Conservation (phyloP, 2,888 invertebrate species). For the Galerucella pusilla region DNA sequence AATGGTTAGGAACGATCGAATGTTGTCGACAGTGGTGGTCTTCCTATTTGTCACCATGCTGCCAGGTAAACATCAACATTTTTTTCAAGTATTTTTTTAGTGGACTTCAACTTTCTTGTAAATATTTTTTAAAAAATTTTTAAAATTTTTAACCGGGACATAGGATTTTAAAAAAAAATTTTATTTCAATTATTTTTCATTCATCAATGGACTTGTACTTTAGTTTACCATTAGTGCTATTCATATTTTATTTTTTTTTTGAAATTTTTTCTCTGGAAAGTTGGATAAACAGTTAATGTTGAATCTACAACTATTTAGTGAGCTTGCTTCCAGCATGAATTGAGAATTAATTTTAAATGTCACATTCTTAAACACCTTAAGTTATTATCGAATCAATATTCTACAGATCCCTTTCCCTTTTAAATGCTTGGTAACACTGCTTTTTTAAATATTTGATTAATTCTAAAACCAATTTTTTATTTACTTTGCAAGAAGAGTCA, state of each 20-base stretch:
- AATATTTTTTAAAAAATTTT: not conserved
- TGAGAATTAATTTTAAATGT: no score
- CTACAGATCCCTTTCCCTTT: not conserved
- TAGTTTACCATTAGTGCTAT: no score
- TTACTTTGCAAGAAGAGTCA: not conserved
- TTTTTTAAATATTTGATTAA: not conserved
- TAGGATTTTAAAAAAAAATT: conserved; percentile 1
- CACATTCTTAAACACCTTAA: not conserved
- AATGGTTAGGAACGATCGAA: conserved; percentile 61
- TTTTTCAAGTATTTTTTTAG: no score
- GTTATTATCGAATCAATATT: not conserved
- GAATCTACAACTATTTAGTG: no score
- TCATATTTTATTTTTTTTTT: no score
- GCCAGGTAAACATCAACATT: conserved; percentile 59
- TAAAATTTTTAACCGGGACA: not conserved
- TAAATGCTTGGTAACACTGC: not conserved
- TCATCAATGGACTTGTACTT: no score
- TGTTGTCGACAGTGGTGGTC: conserved; percentile 62
- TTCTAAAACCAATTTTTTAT: not conserved
- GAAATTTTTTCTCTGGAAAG: no score
- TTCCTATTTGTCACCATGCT: conserved; percentile 63
- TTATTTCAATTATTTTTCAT: not conserved
- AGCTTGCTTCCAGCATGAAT: no score
- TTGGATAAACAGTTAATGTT: no score
- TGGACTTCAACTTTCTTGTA: not conserved